Percentiles rank a stretch among this genome's conserved stretches.
Conservation (phyloP, 2,797 vertebrate species). For the Acipenser oxyrinchus region DNA sequence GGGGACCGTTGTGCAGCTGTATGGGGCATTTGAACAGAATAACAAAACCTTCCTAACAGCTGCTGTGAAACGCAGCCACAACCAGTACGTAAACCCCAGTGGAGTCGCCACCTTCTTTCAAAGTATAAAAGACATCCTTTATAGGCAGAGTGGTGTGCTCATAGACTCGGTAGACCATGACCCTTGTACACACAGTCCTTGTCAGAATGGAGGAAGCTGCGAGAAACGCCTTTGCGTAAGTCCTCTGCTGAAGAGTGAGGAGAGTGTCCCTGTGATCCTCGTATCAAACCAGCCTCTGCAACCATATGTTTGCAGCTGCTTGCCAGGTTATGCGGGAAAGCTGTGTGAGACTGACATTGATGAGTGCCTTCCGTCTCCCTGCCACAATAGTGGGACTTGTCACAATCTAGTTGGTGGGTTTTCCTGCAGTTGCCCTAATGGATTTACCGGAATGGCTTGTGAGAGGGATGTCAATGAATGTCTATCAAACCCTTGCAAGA, state of each 20-base stretch:
- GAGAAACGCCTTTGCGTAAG: constrained; percentile 74
- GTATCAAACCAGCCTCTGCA: constrained; percentile 77
- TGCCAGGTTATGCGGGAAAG: constrained; percentile 78
- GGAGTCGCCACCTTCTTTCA: constrained; percentile 95
- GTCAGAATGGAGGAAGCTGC: constrained; percentile 90
- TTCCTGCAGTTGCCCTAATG: constrained; percentile 87
- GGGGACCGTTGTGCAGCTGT: constrained; percentile 82
- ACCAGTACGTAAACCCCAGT: constrained; percentile 84
- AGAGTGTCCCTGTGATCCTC: constrained; percentile 81
- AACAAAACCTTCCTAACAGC: constrained; percentile 86
- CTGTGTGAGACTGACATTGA: constrained; percentile 84
- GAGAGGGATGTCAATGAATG: constrained; percentile 95
- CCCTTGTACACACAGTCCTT: constrained; percentile 78
- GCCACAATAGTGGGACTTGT: constrained; percentile 83
- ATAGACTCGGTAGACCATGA: constrained; percentile 90
- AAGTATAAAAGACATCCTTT: constrained; percentile 85
- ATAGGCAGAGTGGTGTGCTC: constrained; percentile 83
- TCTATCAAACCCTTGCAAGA: constrained; percentile 81
- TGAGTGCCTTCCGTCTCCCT: constrained; percentile 86
- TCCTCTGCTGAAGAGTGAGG: constrained; percentile 58
- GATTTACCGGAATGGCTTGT: constrained; percentile 90
- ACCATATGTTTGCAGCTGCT: constrained; percentile 83
- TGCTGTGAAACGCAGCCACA: constrained; percentile 72
- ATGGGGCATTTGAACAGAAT: constrained; percentile 74
- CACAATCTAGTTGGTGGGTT: constrained; percentile 92